phyloP scores from a whole-genome alignment of 2,888 invertebrate genomes.

The Callimorpha dominula region DNA sequence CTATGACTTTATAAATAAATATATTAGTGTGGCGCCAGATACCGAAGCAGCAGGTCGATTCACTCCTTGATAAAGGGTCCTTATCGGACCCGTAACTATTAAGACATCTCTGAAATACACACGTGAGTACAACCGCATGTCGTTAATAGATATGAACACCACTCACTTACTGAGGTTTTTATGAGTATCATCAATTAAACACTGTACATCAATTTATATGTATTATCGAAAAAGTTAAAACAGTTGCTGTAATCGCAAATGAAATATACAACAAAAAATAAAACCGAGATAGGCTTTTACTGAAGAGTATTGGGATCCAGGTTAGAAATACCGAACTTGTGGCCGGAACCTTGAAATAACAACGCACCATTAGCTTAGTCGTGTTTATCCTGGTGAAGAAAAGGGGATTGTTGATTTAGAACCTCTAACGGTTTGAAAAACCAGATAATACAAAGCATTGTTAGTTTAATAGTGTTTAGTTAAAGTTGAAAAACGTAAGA shows the following conservation, averaged over 20 bases:
- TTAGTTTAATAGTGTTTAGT: conserved; percentile 12
- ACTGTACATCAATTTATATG: neutral
- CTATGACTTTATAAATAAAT: too few relatives aligned
- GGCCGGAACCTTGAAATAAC: conserved; percentile 69
- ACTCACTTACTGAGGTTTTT: too few relatives aligned
- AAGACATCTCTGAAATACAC: too few relatives aligned
- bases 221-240: neutral
- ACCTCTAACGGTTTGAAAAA: conserved; percentile 56
- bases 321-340: conserved; percentile 48
- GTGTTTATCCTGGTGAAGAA: conserved; percentile 65
- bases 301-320: neutral
- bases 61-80: too few relatives aligned
- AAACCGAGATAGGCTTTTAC: neutral
- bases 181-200: neutral
- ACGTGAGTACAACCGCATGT: too few relatives aligned
- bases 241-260: neutral
- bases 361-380: conserved; percentile 71
- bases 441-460: conserved; percentile 27
- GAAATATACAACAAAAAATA: neutral
- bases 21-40: too few relatives aligned
- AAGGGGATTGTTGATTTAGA: conserved; percentile 73
- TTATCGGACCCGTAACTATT: too few relatives aligned
- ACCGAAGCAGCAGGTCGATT: too few relatives aligned
- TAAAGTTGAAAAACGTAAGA: neutral
- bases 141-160: too few relatives aligned